Base-by-base conservation (phyloP, 2,888 invertebrate genomes). In the Rhamnusium bicolor region DNA sequence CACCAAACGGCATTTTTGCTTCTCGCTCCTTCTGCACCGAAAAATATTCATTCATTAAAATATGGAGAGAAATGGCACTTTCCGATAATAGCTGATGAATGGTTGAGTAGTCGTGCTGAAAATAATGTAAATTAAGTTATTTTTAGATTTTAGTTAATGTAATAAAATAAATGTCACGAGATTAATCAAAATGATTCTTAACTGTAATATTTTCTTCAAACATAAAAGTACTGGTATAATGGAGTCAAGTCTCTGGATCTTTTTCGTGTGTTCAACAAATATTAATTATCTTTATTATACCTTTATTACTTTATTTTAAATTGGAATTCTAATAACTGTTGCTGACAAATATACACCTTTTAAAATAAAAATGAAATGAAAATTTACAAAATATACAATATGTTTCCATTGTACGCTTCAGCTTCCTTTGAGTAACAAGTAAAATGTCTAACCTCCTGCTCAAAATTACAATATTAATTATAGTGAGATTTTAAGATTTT, bases 11-110 rank as follows among this genome's bases (percentile, higher is more conserved):
- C 81, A 93, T 92, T 83, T 94, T 95, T 70, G 91, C 90, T 5
- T 93, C 91, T 51, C 93, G 91, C 74, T 92, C 91, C 86, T 94
- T 95, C 61, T 93, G 93, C 75, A 95, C 90, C 70, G 91, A 91
- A 84, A 96, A 96, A 80, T 95, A 94, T 10, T 93, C 93, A 83
- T 95, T 93, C 92, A 96, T 95, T 29, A 97, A 86, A 73, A 96
- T 93, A 85, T 97, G 96, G 0, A 97, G 89, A 2, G 93, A 93
- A 71, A 95, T 93, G 1, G 94, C 94, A 85, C 93, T 94, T 87
- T 96, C 96, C 81, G 94, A 90, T 85, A 97, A 89, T 79, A 94
- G 93, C 89, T 96, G 94, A 84, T 95, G 92, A 71, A 96, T 91
- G 24, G 94, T 94, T 1, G 94, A 92, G 85, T 95, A 96, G 87